These are phyloP conservation scores for Garra rufa DNA, from an alignment of 2,113 vertebrate genomes.

Conservation along the genomic window DNA sequence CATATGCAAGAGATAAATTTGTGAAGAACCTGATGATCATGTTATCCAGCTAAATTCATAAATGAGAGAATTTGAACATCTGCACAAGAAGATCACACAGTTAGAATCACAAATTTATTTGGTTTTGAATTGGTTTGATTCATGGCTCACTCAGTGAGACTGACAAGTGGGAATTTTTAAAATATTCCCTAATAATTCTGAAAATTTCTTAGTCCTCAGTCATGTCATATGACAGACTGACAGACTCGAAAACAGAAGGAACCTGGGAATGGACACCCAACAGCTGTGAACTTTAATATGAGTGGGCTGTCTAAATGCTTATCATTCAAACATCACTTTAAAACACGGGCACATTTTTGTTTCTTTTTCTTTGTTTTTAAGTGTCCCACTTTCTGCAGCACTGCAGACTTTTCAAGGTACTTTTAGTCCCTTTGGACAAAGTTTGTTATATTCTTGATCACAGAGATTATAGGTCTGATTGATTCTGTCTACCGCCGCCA, in stretches of 20 bases:
- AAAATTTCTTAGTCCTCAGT: not conserved
- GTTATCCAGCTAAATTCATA: not conserved
- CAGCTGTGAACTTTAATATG: not conserved
- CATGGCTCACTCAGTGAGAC: not conserved
- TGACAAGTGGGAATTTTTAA: not conserved
- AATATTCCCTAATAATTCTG: not conserved
- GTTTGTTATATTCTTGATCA: not conserved
- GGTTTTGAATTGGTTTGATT: not conserved
- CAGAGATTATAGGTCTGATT: slow-evolving; percentile 14
- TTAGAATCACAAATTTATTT: not conserved
- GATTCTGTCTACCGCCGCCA: slow-evolving; percentile 19
- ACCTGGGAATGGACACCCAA: not conserved
- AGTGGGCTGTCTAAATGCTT: not conserved
- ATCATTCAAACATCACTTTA: not conserved
- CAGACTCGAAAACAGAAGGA: not conserved
- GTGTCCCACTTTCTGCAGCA: not conserved
- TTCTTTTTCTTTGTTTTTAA: not conserved
- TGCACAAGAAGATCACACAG: not conserved
- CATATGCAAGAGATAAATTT: not conserved
- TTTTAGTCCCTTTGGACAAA: slow-evolving; percentile 20
- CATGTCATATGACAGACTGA: not conserved
- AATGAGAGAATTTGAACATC: not conserved
- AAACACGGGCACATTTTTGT: not conserved
- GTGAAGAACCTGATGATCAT: not conserved
- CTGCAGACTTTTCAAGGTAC: not conserved